Conservation (phyloP, 2,797 vertebrate genomes). For the Acanthurus tractus region DNA sequence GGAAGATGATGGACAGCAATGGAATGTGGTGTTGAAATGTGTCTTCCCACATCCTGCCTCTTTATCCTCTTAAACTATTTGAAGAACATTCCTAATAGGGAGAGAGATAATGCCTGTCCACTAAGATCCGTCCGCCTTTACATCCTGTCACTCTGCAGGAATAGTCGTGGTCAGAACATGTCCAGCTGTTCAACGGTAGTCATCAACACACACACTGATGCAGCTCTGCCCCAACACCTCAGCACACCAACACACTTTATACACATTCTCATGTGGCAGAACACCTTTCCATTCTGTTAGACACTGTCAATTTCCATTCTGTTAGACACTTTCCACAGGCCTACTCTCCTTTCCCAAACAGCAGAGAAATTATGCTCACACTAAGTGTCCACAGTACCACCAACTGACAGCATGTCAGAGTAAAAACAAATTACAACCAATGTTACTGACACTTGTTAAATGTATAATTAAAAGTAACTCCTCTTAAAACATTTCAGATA, state of each 20-base stretch:
- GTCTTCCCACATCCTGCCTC: conserved; percentile 24
- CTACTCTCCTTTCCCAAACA: too few species aligned
- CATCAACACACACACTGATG: not conserved
- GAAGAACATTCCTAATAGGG: not conserved
- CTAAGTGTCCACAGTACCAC: not conserved
- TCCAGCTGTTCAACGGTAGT: conserved; percentile 54
- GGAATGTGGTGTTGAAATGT: conserved; percentile 30
- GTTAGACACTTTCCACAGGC: not conserved
- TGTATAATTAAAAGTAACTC: not conserved
- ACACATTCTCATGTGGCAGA: conserved; percentile 1
- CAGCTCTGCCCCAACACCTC: not conserved
- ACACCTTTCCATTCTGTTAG: not conserved
- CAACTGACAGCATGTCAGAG: not conserved
- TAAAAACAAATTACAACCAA: too few species aligned
- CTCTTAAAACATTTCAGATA: not conserved
- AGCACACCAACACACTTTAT: conserved; percentile 19
- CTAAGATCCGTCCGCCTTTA: conserved; percentile 10
- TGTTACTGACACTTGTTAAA: too few species aligned
- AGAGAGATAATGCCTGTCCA: conserved; percentile 13
- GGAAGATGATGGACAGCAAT: conserved; percentile 8
- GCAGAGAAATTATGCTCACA: too few species aligned
- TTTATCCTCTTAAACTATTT: conserved; percentile 25
- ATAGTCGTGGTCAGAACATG: conserved; percentile 9
- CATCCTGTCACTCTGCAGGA: conserved; percentile 13
- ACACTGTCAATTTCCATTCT: not conserved